These are phyloP conservation scores for Procavia capensis DNA, from an alignment of 2,113 vertebrate genomes.

Conservation along the genomic window DNA sequence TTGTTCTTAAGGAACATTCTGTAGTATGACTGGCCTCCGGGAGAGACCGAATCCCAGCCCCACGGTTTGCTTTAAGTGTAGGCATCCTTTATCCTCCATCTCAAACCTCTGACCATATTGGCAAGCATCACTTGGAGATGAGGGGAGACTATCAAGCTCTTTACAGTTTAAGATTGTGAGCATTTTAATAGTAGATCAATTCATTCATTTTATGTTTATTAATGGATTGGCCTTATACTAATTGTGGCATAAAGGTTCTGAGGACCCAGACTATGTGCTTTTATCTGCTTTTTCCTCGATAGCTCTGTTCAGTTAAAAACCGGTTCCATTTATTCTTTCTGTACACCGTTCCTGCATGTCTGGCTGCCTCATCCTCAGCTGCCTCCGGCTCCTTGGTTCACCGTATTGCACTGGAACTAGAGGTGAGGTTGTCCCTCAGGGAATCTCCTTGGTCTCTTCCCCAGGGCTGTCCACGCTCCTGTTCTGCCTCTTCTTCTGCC, in stretches of 20 bases:
- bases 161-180: not conserved
- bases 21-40: not conserved
- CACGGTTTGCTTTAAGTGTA: not conserved
- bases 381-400: not conserved
- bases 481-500: not conserved
- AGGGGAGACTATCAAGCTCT: not conserved
- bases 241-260: not conserved
- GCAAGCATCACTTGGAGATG: not conserved
- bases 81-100: rapidly evolving
- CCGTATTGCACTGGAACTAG: not conserved
- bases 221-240: not conserved
- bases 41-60: not conserved
- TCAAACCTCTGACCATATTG: not conserved
- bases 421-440: not conserved
- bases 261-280: not conserved
- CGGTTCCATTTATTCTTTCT: too few relatives aligned
- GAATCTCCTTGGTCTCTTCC: not conserved
- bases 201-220: not conserved
- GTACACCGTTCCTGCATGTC: not conserved
- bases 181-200: too few relatives aligned
- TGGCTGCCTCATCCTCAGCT: not conserved
- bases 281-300: not conserved
- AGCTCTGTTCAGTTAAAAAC: too few relatives aligned
- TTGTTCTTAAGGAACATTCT: not conserved
- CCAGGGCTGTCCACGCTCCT: not conserved